These are phyloP conservation scores for Biston betularia DNA, from an alignment of 2,888 invertebrate species.

Conservation along the genomic window DNA sequence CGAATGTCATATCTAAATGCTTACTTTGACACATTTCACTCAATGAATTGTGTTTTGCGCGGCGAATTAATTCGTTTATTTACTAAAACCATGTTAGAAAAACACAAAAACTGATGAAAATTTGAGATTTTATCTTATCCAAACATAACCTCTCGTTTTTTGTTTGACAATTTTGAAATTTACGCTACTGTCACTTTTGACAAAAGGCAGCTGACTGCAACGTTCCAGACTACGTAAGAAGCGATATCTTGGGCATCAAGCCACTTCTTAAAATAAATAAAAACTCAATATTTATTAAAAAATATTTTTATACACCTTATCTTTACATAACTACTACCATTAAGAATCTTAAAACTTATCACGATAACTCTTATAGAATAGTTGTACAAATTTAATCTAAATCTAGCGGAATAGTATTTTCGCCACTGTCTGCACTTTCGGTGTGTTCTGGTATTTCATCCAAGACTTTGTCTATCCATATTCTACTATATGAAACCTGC, in stretches of 20 bases:
- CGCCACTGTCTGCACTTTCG: conserved; percentile 73
- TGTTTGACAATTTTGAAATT: conserved; percentile 53
- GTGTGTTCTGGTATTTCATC: conserved; percentile 52
- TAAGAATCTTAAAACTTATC: too few species aligned
- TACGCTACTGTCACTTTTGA: conserved; percentile 19
- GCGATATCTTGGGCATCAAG: neutral
- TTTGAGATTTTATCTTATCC: conserved; percentile 55
- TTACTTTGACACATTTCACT: conserved; percentile 46
- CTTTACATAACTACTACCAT: too few species aligned
- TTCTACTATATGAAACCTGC: conserved; percentile 73
- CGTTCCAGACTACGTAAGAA: conserved; percentile 19
- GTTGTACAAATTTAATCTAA: conserved; percentile 37
- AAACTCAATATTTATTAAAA: neutral
- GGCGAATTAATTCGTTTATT: conserved; percentile 39
- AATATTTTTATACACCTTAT: neutral
- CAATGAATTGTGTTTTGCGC: conserved; percentile 38
- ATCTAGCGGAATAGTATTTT: conserved; percentile 69
- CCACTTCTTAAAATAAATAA: neutral
- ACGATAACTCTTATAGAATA: neutral
- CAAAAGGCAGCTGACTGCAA: conserved; percentile 51
- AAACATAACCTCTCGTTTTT: conserved; percentile 68
- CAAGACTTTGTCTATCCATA: conserved; percentile 72
- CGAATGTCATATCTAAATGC: conserved; percentile 59
- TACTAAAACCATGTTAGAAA: conserved; percentile 44
- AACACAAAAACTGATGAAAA: conserved; percentile 50